Conservation (phyloP, 2,113 vertebrate species). For the Diadophis punctatus region DNA sequence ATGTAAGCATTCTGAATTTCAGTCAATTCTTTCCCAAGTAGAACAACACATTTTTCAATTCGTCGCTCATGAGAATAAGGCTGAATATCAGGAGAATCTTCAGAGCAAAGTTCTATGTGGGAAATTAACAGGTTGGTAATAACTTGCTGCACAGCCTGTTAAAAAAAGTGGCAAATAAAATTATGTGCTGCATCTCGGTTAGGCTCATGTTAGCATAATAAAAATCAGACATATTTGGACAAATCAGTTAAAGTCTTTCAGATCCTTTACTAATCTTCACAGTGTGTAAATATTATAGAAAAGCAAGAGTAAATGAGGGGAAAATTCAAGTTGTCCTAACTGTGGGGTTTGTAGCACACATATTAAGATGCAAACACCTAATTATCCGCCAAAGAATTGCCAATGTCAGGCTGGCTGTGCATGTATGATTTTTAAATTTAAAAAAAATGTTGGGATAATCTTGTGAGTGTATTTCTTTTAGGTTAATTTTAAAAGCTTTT, state of each 20-base stretch:
- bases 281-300: not conserved
- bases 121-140: conserved; percentile 90
- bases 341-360: not conserved
- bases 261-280: not conserved
- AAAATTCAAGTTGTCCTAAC: not conserved
- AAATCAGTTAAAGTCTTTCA: not conserved
- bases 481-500: not conserved
- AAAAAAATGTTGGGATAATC: not conserved
- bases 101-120: conserved; percentile 86
- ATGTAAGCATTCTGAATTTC: conserved; percentile 80
- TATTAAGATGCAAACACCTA: not conserved
- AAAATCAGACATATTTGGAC: not conserved
- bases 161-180: not conserved
- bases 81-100: conserved; percentile 88
- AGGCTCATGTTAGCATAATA: accelerated
- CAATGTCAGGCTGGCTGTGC: not conserved
- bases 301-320: not conserved
- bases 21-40: conserved; percentile 77
- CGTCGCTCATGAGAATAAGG: conserved; percentile 84
- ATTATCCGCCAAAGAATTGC: not conserved
- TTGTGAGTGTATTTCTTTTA: not conserved
- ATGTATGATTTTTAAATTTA: not conserved
- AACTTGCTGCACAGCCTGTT: conserved; percentile 92
- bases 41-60: conserved; percentile 89
- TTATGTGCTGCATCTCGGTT: accelerated